Evolutionary conservation across 1,140 invertebrate species (phyloP).

Genomic region (Macrotrachela quadricornifera): DNA sequence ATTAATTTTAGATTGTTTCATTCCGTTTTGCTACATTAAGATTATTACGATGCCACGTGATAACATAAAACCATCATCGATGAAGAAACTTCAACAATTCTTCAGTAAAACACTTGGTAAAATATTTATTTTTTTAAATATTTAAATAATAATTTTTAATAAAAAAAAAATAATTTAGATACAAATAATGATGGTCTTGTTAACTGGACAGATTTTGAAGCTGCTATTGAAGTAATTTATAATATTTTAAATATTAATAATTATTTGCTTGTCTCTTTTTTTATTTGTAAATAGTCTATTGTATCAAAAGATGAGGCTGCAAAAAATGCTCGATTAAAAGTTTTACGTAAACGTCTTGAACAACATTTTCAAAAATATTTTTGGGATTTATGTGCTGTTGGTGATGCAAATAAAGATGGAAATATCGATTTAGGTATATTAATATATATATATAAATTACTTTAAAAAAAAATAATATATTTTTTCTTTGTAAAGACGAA

Average conservation of each 20-base stretch:
- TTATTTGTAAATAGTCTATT: neutral
- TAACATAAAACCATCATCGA: too few relatives aligned
- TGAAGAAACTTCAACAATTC: too few relatives aligned
- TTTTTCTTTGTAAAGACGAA: neutral
- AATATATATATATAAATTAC: too few relatives aligned
- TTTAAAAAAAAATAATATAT: neutral
- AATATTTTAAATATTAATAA: too few relatives aligned
- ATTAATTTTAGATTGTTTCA: too few relatives aligned
- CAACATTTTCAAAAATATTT: conserved; percentile 10
- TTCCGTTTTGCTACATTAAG: too few relatives aligned
- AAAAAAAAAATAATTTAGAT: too few relatives aligned
- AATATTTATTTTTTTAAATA: too few relatives aligned
- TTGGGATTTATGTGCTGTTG: conserved; percentile 9
- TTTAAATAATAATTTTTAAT: too few relatives aligned
- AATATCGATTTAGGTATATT: conserved; percentile 1
- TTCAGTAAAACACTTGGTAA: too few relatives aligned
- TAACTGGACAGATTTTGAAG: conserved; percentile 6
- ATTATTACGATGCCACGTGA: too few relatives aligned
- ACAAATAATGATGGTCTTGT: conserved; percentile 9
- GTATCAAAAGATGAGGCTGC: conserved; percentile 7
- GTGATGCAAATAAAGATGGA: conserved; percentile 8
- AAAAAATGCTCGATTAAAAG: conserved; percentile 9
- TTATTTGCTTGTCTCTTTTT: too few relatives aligned
- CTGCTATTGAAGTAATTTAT: conserved; percentile 3
- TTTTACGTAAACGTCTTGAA: conserved; percentile 8